Conservation (phyloP, 2,888 invertebrate genomes). For the Lithophane socia region DNA sequence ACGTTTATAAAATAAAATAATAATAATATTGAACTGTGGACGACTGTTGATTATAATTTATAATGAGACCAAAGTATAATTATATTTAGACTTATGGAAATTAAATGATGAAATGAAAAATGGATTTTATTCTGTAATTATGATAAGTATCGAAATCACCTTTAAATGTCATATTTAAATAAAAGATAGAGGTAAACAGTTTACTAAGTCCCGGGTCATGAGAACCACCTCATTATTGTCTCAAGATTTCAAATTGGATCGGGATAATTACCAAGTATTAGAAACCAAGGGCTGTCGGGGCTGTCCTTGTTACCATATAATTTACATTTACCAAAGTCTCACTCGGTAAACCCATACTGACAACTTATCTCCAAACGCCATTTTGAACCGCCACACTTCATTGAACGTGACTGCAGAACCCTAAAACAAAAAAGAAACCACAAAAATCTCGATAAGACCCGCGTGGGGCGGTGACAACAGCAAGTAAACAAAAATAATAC, state of each 20-base stretch:
- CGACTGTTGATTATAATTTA: background rate
- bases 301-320: background rate
- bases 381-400: conserved; percentile 36
- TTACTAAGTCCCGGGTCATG: background rate
- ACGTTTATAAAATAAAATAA: background rate
- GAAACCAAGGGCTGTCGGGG: accelerated
- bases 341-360: conserved; percentile 21
- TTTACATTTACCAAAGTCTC: conserved; percentile 4
- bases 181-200: background rate
- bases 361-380: conserved; percentile 45
- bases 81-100: background rate
- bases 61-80: background rate
- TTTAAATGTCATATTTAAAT: no score
- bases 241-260: background rate
- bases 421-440: conserved; percentile 56
- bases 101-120: background rate
- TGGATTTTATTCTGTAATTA: background rate
- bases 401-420: conserved; percentile 59
- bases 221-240: no score
- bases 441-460: conserved; percentile 78
- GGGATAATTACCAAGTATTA: background rate
- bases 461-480: conserved; percentile 81
- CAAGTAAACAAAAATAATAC: conserved; percentile 72
- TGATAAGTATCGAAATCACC: background rate
- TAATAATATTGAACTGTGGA: background rate